A percentile compares a stretch with the other conserved stretches of the same genome.
Conservation (phyloP, 2,113 vertebrate genomes). For the Anolis carolinensis region DNA sequence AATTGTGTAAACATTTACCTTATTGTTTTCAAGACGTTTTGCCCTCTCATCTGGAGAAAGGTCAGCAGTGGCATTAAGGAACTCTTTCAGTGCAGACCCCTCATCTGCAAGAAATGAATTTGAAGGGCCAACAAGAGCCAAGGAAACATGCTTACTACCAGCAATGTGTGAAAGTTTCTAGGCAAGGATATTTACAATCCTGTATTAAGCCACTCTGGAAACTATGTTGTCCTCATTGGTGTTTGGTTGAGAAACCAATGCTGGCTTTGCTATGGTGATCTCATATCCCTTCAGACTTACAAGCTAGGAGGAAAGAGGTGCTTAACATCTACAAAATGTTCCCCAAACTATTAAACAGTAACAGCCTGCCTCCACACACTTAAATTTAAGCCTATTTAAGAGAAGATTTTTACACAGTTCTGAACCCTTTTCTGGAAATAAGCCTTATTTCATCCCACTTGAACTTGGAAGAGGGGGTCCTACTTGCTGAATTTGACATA, state of each 20-base stretch:
- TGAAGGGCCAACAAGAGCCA: neutral
- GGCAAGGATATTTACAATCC: neutral
- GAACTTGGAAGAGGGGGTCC: neutral
- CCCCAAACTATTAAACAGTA: neutral
- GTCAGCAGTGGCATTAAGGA: constrained; percentile 87
- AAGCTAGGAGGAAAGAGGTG: neutral
- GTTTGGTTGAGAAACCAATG: neutral
- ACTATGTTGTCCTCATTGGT: too few species aligned
- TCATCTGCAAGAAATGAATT: constrained; percentile 70
- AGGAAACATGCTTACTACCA: too few species aligned
- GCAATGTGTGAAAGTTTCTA: neutral
- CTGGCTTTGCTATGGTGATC: neutral
- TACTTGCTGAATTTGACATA: neutral
- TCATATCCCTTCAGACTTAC: too few species aligned
- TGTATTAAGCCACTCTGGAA: neutral
- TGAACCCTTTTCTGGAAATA: neutral
- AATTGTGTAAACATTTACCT: constrained; percentile 74
- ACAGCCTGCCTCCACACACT: neutral
- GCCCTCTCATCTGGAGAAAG: constrained; percentile 90
- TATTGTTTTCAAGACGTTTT: constrained; percentile 88
- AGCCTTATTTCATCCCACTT: neutral
- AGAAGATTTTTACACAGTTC: neutral
- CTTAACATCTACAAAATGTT: neutral
- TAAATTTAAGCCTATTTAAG: neutral
- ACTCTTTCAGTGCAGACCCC: constrained; percentile 89